Percentiles rank a stretch among this genome's conserved stretches.
phyloP scores from a whole-genome alignment of 2,888 invertebrate species.

The Perithous albicinctus region DNA sequence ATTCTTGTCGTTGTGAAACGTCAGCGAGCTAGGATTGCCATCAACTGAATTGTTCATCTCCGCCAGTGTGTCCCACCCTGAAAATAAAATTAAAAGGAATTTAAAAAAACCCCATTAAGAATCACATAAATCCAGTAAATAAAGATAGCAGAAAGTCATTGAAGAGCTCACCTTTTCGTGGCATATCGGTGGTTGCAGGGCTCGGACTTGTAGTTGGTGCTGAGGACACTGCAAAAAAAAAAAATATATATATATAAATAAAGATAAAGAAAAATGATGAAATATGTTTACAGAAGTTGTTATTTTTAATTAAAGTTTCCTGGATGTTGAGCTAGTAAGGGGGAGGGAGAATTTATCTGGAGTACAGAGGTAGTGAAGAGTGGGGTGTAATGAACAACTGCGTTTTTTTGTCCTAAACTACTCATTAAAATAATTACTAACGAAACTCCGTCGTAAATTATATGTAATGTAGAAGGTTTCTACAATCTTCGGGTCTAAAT shows the following conservation, averaged over 20 bases:
- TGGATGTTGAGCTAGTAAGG: neutral
- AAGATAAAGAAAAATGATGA: no score
- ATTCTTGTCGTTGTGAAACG: constrained; percentile 85
- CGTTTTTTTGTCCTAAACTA: no score
- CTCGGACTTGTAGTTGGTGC: constrained; percentile 93
- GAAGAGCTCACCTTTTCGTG: constrained; percentile 81
- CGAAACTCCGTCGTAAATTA: no score
- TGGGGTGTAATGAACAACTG: constrained; percentile 48
- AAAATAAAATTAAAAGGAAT: constrained; percentile 58
- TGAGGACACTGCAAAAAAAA: constrained; percentile 88
- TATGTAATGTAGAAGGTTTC: no score
- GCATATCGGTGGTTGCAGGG: constrained; percentile 89
- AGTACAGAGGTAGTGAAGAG: neutral
- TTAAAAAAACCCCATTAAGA: neutral
- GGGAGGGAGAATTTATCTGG: neutral
- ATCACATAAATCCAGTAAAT: neutral
- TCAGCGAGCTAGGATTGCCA: constrained; percentile 88
- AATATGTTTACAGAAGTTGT: constrained; percentile 73
- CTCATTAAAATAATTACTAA: no score
- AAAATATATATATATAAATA: constrained; percentile 45
- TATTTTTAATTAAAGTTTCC: constrained; percentile 80
- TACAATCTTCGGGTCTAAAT: no score
- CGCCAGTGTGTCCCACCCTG: constrained; percentile 85
- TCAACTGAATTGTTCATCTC: constrained; percentile 87
- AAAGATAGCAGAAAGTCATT: neutral